Percentiles rank a stretch among this genome's conserved stretches.
Conservation (phyloP, 2,888 invertebrate genomes). For the Erynnis tages region DNA sequence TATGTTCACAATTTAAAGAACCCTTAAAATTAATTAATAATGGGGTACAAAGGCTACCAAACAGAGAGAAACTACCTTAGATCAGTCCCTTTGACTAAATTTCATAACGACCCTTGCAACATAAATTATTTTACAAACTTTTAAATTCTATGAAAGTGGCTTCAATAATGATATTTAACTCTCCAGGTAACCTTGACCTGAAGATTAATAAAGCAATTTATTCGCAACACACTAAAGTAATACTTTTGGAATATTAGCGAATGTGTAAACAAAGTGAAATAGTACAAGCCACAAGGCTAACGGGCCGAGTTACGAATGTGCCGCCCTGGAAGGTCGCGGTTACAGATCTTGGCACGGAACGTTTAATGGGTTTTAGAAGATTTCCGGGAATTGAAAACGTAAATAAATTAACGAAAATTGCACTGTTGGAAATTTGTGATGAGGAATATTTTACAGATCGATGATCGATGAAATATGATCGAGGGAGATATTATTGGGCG, state of each 20-base stretch:
- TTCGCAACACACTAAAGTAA: background rate
- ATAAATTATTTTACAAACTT: no score
- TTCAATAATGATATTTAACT: constrained; percentile 7
- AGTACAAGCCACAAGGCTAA: constrained; percentile 11
- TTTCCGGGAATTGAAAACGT: constrained; percentile 3
- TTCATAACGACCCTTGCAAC: no score
- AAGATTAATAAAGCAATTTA: background rate
- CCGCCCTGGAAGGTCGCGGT: constrained; percentile 16
- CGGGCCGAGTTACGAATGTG: constrained; percentile 12
- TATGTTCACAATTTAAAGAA: no score
- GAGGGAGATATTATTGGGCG: no score
- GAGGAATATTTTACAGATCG: no score
- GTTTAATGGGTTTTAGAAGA: constrained; percentile 12
- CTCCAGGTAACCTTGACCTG: background rate
- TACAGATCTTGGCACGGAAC: constrained; percentile 19
- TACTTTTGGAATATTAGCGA: background rate
- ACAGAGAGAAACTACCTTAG: no score
- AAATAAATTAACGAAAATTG: background rate
- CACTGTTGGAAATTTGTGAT: background rate
- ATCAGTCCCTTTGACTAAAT: no score
- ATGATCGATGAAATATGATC: no score
- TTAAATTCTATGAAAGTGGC: constrained; percentile 4
- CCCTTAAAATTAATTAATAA: no score
- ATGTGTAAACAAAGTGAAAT: constrained; percentile 10
- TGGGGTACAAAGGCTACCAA: no score